Conservation (phyloP, 30 jellyfish, hydroid and myxozoan species). For the Aurelia aurita complex sp. Pacific region DNA sequence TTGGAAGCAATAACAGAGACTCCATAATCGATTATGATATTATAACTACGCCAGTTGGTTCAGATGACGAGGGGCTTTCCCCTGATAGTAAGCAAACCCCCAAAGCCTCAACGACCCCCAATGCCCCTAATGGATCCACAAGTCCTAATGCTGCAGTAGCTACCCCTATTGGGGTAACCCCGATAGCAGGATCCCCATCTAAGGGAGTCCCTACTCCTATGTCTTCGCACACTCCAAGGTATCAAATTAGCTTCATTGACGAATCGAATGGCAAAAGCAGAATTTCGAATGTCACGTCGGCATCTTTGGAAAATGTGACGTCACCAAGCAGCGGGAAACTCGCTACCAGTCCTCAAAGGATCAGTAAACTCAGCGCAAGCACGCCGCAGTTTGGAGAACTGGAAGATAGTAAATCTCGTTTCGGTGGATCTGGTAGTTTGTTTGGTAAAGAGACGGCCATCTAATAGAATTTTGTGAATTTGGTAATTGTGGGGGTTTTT, state of each 20-base stretch:
- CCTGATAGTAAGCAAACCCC: slow-evolving; percentile 30
- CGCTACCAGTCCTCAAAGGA: slow-evolving; percentile 56
- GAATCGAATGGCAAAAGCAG: slow-evolving; percentile 31
- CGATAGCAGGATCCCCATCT: not conserved
- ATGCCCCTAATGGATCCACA: not conserved
- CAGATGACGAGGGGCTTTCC: slow-evolving; percentile 60
- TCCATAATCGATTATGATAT: slow-evolving; percentile 67
- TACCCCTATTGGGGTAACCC: too few species aligned
- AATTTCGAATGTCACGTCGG: slow-evolving; percentile 36
- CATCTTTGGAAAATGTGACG: slow-evolving; percentile 47
- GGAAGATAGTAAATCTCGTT: slow-evolving; percentile 61
- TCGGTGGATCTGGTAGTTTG: slow-evolving; percentile 68
- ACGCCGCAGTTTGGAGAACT: slow-evolving; percentile 76
- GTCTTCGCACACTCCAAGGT: slow-evolving; percentile 38
- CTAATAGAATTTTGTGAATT: not conserved
- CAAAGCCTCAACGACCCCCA: not conserved
- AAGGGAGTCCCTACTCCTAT: slow-evolving; percentile 8
- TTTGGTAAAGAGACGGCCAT: slow-evolving; percentile 63
- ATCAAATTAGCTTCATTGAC: slow-evolving; percentile 46
- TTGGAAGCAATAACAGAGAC: slow-evolving; percentile 20
- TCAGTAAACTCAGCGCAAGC: slow-evolving; percentile 52
- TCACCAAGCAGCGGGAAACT: slow-evolving; percentile 21
- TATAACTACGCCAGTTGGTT: slow-evolving; percentile 71
- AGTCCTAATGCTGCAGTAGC: too few species aligned
- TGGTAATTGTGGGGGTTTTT: too few species aligned